These are phyloP conservation scores for Trinorchestia longiramus DNA, from an alignment of 1,140 invertebrate species.

Conservation along the genomic window DNA sequence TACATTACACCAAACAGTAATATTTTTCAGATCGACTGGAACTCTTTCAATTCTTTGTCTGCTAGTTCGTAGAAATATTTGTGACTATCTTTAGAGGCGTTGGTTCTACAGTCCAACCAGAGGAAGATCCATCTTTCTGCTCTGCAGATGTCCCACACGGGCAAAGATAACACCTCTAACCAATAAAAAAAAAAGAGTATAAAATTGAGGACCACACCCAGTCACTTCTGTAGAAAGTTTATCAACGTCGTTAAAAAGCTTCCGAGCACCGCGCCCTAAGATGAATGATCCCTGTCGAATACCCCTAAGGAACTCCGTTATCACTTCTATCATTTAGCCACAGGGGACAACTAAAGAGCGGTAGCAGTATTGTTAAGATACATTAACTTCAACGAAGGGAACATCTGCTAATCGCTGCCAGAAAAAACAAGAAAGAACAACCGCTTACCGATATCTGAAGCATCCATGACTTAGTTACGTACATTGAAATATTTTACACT, in stretches of 20 bases:
- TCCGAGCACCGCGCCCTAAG: neutral
- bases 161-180: neutral
- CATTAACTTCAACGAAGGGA: no score
- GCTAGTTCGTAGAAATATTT: neutral
- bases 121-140: neutral
- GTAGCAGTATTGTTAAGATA: no score
- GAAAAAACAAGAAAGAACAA: no score
- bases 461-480: no score
- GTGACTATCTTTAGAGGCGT: neutral
- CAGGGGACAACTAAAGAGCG: neutral
- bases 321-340: neutral
- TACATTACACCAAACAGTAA: neutral
- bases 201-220: neutral
- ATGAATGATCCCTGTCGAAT: neutral
- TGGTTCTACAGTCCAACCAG: neutral
- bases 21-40: neutral
- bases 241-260: neutral
- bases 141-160: neutral
- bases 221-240: neutral
- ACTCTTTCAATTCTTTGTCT: neutral
- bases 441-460: no score
- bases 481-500: no score
- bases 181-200: neutral
- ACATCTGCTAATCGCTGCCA: no score
- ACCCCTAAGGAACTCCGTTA: neutral